Base-by-base conservation (phyloP, 2,888 invertebrate species). In the Phasia obesa region DNA sequence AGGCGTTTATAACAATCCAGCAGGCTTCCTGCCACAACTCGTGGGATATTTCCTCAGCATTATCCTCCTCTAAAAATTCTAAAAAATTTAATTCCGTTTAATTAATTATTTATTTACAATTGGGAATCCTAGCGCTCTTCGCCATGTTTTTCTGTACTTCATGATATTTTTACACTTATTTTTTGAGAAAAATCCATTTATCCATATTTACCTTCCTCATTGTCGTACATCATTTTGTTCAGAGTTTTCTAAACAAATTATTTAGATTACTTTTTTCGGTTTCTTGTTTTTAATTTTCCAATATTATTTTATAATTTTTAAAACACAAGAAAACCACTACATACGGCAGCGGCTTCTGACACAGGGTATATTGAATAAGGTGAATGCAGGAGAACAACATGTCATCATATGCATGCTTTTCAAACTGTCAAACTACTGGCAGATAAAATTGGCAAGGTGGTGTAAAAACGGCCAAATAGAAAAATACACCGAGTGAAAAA, bases 11-110 rank as follows among this genome's bases (percentile, higher is more conserved):
- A 82, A 99, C 99, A 89, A 99, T 99, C 99, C 99, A 99, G 89
- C 99, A 99, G 55, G 99, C 99, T 93, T 99, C 99, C 92, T 99
- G 99, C 99, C 99, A 99, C 85, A 99, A 93, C 90, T 99, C 99
- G 6, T 98, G 96, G 38, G 98, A 97, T 88, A 99, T 98, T 92
- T 99, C 99, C 91, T 98, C 98, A 13, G 95, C 94, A 90, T 97
- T 97, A 88, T 97, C 96, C 89, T 97, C 97, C 85, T 97, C 97
- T 91, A 94, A 96, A 71, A 91, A 86, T 84, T 92, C 92, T 92
- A 57, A 17, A 59, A 73, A 17, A 17, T 1, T 2, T 15, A 42
- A n/a, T n/a, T 4, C 87, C 70, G 87, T 89, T 51, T 31, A 38
- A 2, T 42, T n/a, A 13, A 35, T 9, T 35, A 15, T 42, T 42